A percentile compares a stretch with the other conserved stretches of the same genome.
Evolutionary conservation across 2,888 invertebrate genomes (phyloP).

Genomic region (Aspidiotus destructor): DNA sequence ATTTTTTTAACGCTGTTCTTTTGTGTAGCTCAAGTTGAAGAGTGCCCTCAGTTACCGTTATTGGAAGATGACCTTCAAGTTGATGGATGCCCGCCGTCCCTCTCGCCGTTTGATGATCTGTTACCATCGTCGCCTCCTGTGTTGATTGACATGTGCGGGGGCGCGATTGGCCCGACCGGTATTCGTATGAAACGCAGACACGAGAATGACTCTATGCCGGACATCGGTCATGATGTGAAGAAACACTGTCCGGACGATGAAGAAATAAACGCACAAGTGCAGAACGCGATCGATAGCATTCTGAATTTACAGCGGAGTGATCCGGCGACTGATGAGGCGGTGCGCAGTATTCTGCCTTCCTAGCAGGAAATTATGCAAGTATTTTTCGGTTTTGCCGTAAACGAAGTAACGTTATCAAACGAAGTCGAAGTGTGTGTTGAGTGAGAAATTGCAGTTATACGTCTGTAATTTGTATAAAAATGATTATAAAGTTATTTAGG

Average conservation of each 20-base stretch:
- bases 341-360: conserved; percentile 35
- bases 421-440: no score
- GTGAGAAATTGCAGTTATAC: no score
- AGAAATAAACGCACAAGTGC: conserved; percentile 65
- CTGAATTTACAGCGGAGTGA: conserved; percentile 48
- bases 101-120: conserved; percentile 4
- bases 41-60: not conserved
- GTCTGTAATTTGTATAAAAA: no score
- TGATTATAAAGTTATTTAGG: no score
- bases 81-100: not conserved
- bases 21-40: conserved; percentile 25
- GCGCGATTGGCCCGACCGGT: not conserved
- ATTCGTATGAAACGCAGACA: conserved; percentile 29
- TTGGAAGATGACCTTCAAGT: not conserved
- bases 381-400: conserved; percentile 12
- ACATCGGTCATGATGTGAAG: conserved; percentile 19
- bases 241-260: conserved; percentile 44
- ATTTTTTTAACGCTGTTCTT: no score
- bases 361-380: conserved; percentile 32
- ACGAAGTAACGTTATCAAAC: no score
- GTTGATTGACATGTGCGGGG: not conserved
- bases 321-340: conserved; percentile 37
- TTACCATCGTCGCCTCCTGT: conserved; percentile 2
- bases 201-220: conserved; percentile 16
- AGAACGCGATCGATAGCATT: conserved; percentile 70